Evolutionary conservation across 2,113 vertebrate species (phyloP).

Genomic region (Ochotona curzoniae): DNA sequence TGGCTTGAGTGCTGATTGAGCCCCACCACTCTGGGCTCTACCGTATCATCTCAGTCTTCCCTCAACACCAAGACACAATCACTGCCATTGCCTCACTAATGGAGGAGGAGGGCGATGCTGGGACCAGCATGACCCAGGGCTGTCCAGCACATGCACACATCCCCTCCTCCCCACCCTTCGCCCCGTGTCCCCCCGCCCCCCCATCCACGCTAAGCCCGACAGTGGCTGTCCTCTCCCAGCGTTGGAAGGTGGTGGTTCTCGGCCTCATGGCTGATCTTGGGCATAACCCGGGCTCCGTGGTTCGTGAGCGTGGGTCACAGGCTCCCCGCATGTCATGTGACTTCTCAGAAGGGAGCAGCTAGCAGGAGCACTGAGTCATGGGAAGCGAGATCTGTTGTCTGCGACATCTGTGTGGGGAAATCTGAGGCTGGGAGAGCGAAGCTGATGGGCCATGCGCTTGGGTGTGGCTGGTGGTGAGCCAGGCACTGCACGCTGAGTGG

Average conservation of each 20-base stretch:
- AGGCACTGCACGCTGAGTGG: not conserved
- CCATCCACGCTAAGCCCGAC: not conserved
- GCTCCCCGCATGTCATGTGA: no score
- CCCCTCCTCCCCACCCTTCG: not conserved
- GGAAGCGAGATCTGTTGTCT: no score
- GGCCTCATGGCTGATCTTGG: not conserved
- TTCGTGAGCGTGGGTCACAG: no score
- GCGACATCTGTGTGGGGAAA: not conserved
- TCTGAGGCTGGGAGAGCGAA: not conserved
- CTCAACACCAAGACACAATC: no score
- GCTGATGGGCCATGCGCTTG: not conserved
- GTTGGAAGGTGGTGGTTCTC: not conserved
- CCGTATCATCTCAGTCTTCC: no score
- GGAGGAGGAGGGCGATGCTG: not conserved
- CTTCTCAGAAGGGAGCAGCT: not conserved
- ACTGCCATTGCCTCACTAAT: no score
- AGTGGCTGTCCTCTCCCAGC: not conserved
- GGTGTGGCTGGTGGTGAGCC: rapidly evolving
- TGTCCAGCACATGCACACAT: rapidly evolving
- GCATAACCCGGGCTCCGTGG: not conserved
- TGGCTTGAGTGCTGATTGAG: no score
- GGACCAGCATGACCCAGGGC: not conserved
- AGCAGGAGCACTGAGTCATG: no score
- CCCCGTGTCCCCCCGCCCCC: not conserved
- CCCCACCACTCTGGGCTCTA: no score